These are phyloP conservation scores for Denticeps clupeoides DNA, from an alignment of 2,797 vertebrate genomes.

Conservation along the genomic window DNA sequence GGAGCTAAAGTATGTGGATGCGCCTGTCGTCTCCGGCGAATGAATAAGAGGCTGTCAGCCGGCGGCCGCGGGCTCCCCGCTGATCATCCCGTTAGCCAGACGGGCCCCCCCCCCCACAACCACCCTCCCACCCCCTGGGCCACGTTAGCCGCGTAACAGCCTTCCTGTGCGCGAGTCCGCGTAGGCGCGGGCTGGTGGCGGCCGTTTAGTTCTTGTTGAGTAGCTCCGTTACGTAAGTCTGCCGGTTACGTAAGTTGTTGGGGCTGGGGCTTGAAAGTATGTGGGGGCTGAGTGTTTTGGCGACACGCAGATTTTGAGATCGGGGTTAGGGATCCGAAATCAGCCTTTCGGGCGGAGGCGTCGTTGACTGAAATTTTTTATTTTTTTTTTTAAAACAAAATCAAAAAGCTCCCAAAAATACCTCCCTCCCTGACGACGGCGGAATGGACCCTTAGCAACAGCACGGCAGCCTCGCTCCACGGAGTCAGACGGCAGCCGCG, in stretches of 20 bases:
- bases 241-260: slow-evolving; percentile 12
- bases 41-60: too few relatives aligned
- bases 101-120: too few relatives aligned
- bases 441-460: slow-evolving; percentile 9
- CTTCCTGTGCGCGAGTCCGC: too few relatives aligned
- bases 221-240: slow-evolving; percentile 9
- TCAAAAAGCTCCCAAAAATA: background rate
- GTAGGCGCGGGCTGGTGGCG: background rate
- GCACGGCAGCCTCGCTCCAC: slow-evolving; percentile 1
- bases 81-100: too few relatives aligned
- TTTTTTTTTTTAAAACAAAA: too few relatives aligned
- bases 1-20: too few relatives aligned
- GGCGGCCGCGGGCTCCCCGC: too few relatives aligned
- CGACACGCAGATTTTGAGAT: background rate
- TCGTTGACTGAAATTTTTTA: too few relatives aligned
- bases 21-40: too few relatives aligned
- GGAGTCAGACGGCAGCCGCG: background rate
- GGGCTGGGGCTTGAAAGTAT: background rate
- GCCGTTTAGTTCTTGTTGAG: background rate
- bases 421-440: slow-evolving; percentile 6
- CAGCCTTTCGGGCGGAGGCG: too few relatives aligned
- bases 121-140: too few relatives aligned
- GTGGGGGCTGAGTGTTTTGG: slow-evolving; percentile 11
- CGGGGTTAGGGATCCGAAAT: slow-evolving; percentile 10
- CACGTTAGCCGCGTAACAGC: too few relatives aligned